Evolutionary conservation across 2,888 invertebrate genomes (phyloP), one percentile per base, ranked within the genome.

Genomic region (Crocallis elinguaria): DNA sequence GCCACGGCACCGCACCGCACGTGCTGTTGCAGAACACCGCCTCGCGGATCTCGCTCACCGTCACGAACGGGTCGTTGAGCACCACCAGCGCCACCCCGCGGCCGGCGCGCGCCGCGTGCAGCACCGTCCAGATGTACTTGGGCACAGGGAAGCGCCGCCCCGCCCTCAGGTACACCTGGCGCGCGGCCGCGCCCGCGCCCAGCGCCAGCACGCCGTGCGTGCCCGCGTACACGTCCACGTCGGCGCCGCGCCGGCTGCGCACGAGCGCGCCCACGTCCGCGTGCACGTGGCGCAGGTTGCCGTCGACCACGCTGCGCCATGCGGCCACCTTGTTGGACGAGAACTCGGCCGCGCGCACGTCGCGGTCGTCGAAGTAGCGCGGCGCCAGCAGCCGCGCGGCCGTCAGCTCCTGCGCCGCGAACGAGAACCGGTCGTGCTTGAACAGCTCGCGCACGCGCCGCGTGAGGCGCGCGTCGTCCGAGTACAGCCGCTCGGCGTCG

Each of bases 31-130:
- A 92, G 69, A 85, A 82, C 65, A 84, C 86, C 0, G 82, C 66
- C n/a, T 67, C 79, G 50, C 82, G 73, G 16, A 90, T 64, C 76
- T 89, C 90, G 73, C 89, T 87, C 39, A 90, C 85, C 1, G 88
- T 72, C 64, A 90, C 84, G 64, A 86, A 81, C 37, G 92, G 92
- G 59, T 91, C 88, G 77, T 90, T 88, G 0, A 90, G 71, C 57
- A 88, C 56, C 53, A 82, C 75, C 9, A 92, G 14, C 5, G 84
- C 91, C 29, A 49, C 41, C 79, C 60, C 35, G 77, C 84, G 30
- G 59, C 11, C 33, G 17, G 16, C 29, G 38, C 48, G 46, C 42
- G 46, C 80, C 53, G 69, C 70, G n/a, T n/a, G n/a, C 35, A 88
- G 73, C 59, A 79, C 80, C 49, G 85, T 84, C 91, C 92, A 91